A percentile compares a stretch with the other conserved stretches of the same genome.
Evolutionary conservation across 2,113 vertebrate species (phyloP).

Genomic region (Chrysochloris asiatica): DNA sequence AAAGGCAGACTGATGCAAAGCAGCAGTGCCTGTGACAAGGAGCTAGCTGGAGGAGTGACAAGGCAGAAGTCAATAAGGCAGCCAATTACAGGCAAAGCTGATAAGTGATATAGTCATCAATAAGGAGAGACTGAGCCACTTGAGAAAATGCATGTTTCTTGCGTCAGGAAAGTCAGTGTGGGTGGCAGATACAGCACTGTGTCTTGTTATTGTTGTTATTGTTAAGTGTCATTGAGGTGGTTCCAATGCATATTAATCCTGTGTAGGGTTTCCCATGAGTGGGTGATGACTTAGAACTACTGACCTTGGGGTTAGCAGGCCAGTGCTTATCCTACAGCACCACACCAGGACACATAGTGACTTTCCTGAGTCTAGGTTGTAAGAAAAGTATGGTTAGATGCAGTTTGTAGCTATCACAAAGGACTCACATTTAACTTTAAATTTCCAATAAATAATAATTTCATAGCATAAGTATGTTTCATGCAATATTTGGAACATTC

Average conservation of each 20-base stretch:
- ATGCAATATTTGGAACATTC: neutral
- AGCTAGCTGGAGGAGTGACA: constrained; percentile 62
- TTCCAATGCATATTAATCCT: too few species aligned
- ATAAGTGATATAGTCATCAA: constrained; percentile 74
- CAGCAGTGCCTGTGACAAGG: constrained; percentile 69
- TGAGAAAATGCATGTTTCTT: constrained; percentile 39
- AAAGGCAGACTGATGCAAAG: constrained; percentile 75
- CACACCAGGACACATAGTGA: too few species aligned
- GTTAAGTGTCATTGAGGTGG: too few species aligned
- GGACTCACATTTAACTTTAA: neutral
- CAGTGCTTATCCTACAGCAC: too few species aligned
- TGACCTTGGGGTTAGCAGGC: too few species aligned
- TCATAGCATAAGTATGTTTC: neutral
- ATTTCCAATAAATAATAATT: constrained; percentile 6
- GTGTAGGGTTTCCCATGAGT: too few species aligned
- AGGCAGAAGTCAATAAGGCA: constrained; percentile 69
- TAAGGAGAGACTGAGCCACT: constrained; percentile 60
- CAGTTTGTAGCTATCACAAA: neutral
- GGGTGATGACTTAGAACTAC: too few species aligned
- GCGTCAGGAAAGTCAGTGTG: constrained; percentile 14
- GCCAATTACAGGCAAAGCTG: constrained; percentile 68
- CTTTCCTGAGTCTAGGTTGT: neutral
- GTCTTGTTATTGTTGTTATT: too few species aligned
- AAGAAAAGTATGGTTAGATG: neutral
- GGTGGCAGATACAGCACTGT: neutral